Conservation (phyloP, 2,113 vertebrate genomes). For the Mus pahari region DNA sequence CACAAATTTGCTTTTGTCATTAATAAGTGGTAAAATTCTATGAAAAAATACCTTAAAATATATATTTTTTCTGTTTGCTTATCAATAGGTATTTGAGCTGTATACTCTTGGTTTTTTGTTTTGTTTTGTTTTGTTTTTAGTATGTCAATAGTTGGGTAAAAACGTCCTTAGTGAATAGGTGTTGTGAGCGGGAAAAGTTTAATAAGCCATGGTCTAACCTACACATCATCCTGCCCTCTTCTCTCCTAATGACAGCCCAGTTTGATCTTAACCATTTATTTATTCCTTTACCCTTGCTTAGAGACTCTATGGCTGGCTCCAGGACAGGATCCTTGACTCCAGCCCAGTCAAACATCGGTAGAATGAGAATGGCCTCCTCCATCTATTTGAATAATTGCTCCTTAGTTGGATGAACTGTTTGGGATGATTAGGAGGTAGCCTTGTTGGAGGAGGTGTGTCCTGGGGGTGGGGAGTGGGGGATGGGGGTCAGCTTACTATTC, state of each 20-base stretch:
- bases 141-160: neutral
- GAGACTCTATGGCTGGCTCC: neutral
- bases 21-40: neutral
- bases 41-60: neutral
- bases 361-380: neutral
- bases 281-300: neutral
- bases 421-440: too few relatives aligned
- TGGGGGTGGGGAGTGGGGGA: too few relatives aligned
- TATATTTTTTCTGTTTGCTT: neutral
- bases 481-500: neutral
- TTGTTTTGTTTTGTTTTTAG: neutral
- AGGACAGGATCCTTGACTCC: neutral
- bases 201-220: neutral
- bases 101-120: neutral
- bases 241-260: neutral
- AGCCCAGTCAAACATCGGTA: too few relatives aligned
- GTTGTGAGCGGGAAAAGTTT: neutral
- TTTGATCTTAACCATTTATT: neutral
- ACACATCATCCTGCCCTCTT: neutral
- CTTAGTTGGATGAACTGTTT: neutral
- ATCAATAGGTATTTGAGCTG: neutral
- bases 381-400: neutral
- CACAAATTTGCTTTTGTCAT: neutral
- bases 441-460: neutral
- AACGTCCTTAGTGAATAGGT: neutral